A percentile compares a stretch with the other conserved stretches of the same genome.
These are phyloP conservation scores for Coregonus ussuriensis DNA, from an alignment of 2,797 vertebrate species.

Conservation along the genomic window DNA sequence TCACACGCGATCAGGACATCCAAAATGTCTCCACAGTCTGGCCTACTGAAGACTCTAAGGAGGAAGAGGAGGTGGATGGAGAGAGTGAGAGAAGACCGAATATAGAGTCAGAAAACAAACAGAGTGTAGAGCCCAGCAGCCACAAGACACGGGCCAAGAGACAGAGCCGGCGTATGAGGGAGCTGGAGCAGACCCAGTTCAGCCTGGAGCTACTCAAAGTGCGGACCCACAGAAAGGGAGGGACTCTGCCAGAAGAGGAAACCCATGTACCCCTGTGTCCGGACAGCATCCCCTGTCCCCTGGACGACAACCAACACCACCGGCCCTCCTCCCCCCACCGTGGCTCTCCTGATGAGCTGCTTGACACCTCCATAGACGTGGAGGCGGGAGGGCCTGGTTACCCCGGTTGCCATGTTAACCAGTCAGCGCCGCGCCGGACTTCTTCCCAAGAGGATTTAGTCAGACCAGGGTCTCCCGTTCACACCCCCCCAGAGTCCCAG, in stretches of 20 bases:
- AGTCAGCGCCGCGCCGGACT: background rate
- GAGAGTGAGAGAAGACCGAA: conserved; percentile 46
- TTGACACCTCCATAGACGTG: too few species aligned
- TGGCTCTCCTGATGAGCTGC: too few species aligned
- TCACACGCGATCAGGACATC: conserved; percentile 6
- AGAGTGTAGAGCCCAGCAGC: conserved; percentile 48
- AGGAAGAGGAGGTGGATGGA: conserved; percentile 41
- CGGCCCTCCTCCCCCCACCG: conserved; percentile 21
- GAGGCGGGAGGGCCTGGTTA: too few species aligned
- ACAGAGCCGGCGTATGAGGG: conserved; percentile 92
- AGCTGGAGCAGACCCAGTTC: conserved; percentile 94
- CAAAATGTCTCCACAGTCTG: conserved; percentile 16
- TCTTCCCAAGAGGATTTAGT: conserved; percentile 24
- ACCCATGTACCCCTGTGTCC: conserved; percentile 37
- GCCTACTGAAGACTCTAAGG: conserved; percentile 27
- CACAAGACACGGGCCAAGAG: conserved; percentile 90
- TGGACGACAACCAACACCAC: conserved; percentile 31
- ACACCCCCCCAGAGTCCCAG: background rate
- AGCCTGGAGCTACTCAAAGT: conserved; percentile 93
- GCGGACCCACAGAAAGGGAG: conserved; percentile 76
- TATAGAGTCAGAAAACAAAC: conserved; percentile 24
- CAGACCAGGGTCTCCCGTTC: too few species aligned
- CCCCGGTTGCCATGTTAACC: background rate
- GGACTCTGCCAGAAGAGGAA: conserved; percentile 42
- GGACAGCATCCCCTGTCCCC: conserved; percentile 52